Evolutionary conservation across 2,888 invertebrate genomes (phyloP), one percentile per base, ranked within the genome.

Genomic region (Masnerella sp.): DNA sequence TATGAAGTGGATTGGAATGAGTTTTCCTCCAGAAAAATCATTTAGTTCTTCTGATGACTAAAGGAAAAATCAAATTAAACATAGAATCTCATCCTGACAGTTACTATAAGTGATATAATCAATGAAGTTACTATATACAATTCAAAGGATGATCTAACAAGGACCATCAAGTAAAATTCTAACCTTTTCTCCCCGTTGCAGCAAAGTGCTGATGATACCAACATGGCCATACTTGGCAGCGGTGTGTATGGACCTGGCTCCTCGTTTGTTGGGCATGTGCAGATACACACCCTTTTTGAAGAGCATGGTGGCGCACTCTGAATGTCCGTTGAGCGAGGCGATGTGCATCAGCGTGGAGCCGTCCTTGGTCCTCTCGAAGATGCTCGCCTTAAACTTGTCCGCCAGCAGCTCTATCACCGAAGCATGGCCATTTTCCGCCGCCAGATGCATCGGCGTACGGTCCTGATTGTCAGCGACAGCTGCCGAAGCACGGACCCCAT

Each of bases 311-410:
- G 99, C 99, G 81, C 99, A 99, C 83, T 98, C 98, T 0, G 99
- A 97, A 87, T 99, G 98, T 0, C 99, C 99, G 85, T 96, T 96
- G 73, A 97, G 90, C 0, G 99, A 97, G 0, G 99, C 99, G 74
- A 99, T 97, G 87, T 99, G 99, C 95, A 99, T 97, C 74, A 99
- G 89, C 0, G 99, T 99, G 83, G 96, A 97, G 59, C 99, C 99
- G 87, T 99, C 99, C 88, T 97, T 98, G 1, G 98, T 98, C 75
- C 99, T 90, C 88, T 98, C 97, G 85, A 96, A 94, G 81, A 98
- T 96, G 77, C 98, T 97, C 1, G 98, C 98, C 87, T 96, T 96
- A 89, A 98, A 99, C 88, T 99, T 99, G 87, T 99, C 99, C 0
- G 97, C 96, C 52, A 99, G 89, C 3, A 98, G 91, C 87, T 99